A percentile compares a stretch with the other conserved stretches of the same genome.
phyloP scores from a whole-genome alignment of 2,797 vertebrate genomes.

The Tragopan temminckii region DNA sequence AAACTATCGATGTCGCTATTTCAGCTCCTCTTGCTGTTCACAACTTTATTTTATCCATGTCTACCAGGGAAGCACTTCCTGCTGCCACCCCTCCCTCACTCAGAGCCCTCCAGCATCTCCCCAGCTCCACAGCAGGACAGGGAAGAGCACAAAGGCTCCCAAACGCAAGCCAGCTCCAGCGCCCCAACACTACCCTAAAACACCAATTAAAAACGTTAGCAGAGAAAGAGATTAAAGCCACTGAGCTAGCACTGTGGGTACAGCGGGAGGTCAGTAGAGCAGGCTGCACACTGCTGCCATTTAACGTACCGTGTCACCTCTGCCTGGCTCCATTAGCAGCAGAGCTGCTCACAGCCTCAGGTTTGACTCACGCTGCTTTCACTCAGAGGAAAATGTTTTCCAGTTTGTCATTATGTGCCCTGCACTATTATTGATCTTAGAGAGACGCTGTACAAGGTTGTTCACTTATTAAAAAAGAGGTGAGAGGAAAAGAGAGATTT shows the following conservation, averaged over 20 bases:
- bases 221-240: background rate
- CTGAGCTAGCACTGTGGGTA: background rate
- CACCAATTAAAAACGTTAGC: accelerated
- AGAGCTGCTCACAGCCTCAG: background rate
- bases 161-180: background rate
- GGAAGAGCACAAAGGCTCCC: background rate
- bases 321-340: background rate
- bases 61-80: background rate
- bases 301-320: accelerated
- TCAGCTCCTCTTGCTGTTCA: slow-evolving; percentile 42
- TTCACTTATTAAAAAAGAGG: background rate
- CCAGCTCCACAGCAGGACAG: accelerated
- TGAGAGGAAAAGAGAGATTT: background rate
- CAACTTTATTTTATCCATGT: background rate
- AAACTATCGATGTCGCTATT: slow-evolving; percentile 63
- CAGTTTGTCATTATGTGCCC: background rate
- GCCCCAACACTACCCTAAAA: background rate
- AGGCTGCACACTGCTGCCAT: background rate
- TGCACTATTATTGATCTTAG: background rate
- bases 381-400: background rate
- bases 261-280: background rate
- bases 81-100: background rate
- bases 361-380: background rate
- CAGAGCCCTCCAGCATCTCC: background rate
- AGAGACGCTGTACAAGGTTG: background rate